Conservation (phyloP, 2,797 vertebrate genomes). For the Tauraco hartlaubi region DNA sequence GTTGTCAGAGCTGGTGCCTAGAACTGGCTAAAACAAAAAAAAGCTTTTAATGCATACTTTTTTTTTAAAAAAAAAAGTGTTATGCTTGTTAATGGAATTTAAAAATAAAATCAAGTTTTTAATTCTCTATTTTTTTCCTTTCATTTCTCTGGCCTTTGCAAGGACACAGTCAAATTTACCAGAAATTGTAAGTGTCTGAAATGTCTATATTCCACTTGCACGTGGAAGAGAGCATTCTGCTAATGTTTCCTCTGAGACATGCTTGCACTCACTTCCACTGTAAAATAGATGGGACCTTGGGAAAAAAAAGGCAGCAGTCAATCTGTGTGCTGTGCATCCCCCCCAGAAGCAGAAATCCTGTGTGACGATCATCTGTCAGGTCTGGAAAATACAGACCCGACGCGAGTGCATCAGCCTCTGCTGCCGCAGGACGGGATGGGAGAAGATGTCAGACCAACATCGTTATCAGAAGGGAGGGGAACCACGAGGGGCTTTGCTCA, state of each 20-base stretch:
- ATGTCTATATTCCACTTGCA: background rate
- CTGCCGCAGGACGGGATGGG: background rate
- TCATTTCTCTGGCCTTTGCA: background rate
- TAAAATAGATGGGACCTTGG: background rate
- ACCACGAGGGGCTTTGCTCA: background rate
- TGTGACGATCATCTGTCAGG: accelerated
- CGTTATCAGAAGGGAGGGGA: background rate
- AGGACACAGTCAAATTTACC: background rate
- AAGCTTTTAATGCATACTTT: background rate
- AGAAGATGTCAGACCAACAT: background rate
- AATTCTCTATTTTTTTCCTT: background rate
- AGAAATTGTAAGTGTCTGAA: background rate
- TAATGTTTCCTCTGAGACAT: accelerated
- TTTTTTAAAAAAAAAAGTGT: no score
- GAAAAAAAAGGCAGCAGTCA: accelerated
- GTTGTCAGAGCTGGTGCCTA: background rate
- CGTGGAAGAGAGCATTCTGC: background rate
- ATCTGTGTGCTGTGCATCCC: background rate
- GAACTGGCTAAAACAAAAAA: background rate
- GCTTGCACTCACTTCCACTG: background rate
- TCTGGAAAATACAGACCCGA: background rate
- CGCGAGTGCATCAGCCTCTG: background rate
- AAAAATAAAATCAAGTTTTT: background rate
- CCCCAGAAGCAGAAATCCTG: background rate
- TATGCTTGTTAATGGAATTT: background rate